Evolutionary conservation across 2,113 vertebrate species (phyloP).

Genomic region (Carassius gibelio): DNA sequence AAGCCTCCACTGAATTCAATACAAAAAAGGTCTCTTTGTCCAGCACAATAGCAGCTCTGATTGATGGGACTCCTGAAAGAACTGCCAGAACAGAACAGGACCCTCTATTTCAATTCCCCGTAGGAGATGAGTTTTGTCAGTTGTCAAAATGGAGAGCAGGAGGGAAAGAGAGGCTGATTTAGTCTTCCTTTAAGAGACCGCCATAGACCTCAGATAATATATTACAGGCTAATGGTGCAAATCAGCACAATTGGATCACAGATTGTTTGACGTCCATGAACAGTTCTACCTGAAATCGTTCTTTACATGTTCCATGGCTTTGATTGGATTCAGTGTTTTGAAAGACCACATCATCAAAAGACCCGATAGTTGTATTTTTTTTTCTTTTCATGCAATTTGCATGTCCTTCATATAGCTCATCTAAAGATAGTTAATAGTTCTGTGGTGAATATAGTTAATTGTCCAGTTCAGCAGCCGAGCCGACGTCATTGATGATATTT

Average conservation of each 20-base stretch:
- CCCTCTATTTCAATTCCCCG: slow-evolving; percentile 76
- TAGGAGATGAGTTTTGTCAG: slow-evolving; percentile 78
- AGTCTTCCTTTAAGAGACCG: slow-evolving; percentile 67
- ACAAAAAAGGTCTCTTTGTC: slow-evolving; percentile 69
- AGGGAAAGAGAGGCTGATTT: slow-evolving; percentile 65
- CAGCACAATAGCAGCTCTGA: slow-evolving; percentile 75
- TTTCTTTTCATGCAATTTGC: not conserved
- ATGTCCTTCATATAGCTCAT: not conserved
- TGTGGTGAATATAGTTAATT: slow-evolving; percentile 2
- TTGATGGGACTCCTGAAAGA: slow-evolving; percentile 75
- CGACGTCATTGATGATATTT: not conserved
- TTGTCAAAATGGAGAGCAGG: slow-evolving; percentile 74
- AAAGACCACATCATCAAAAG: slow-evolving; percentile 43
- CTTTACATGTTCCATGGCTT: slow-evolving; percentile 30
- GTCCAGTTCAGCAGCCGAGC: not conserved
- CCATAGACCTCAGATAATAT: slow-evolving; percentile 51
- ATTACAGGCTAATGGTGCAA: slow-evolving; percentile 51
- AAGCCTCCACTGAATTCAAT: slow-evolving; percentile 69
- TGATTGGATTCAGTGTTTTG: slow-evolving; percentile 41
- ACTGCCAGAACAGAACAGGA: slow-evolving; percentile 77
- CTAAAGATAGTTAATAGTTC: slow-evolving; percentile 39
- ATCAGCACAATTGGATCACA: slow-evolving; percentile 60
- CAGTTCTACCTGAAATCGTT: slow-evolving; percentile 33
- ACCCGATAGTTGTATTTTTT: slow-evolving; percentile 25
- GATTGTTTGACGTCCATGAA: slow-evolving; percentile 30